Percentiles rank a stretch among this genome's conserved stretches.
Evolutionary conservation across 2,113 vertebrate genomes (phyloP).

Genomic region (Crotalus horridus): DNA sequence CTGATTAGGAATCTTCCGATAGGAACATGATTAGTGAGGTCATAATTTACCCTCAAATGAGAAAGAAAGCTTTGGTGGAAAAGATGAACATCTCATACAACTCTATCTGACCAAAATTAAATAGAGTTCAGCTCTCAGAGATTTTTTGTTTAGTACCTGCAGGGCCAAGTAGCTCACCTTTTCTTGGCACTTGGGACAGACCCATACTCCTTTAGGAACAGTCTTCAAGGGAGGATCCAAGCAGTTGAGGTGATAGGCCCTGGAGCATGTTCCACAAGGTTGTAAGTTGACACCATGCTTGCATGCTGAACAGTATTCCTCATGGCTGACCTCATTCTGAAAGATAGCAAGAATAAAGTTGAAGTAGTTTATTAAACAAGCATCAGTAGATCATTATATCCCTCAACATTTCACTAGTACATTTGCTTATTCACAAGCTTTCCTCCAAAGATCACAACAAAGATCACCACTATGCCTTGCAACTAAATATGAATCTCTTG

Average conservation of each 20-base stretch:
- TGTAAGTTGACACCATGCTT: conserved; percentile 83
- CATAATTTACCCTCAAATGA: not conserved
- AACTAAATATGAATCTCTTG: not conserved
- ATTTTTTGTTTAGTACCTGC: accelerated
- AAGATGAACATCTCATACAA: no score
- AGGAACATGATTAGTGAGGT: not conserved
- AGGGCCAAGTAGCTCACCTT: conserved; percentile 72
- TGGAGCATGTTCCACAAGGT: conserved; percentile 84
- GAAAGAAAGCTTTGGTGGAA: not conserved
- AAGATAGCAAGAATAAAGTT: not conserved
- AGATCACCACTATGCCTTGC: not conserved
- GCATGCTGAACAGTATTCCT: conserved; percentile 84
- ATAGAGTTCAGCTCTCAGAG: not conserved
- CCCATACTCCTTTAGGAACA: conserved; percentile 84
- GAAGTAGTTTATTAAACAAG: conserved; percentile 9
- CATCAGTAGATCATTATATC: conserved; percentile 8
- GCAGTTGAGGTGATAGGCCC: conserved; percentile 90
- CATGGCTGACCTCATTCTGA: conserved; percentile 84
- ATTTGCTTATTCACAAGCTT: not conserved
- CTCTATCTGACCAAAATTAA: not conserved
- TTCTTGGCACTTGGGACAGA: conserved; percentile 97
- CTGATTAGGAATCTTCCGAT: not conserved
- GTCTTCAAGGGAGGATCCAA: conserved; percentile 86
- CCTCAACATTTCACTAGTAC: not conserved
- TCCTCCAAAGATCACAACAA: not conserved